Percentiles rank a stretch among this genome's conserved stretches.
Conservation (phyloP, 2,888 invertebrate species). For the Xylota segnis region DNA sequence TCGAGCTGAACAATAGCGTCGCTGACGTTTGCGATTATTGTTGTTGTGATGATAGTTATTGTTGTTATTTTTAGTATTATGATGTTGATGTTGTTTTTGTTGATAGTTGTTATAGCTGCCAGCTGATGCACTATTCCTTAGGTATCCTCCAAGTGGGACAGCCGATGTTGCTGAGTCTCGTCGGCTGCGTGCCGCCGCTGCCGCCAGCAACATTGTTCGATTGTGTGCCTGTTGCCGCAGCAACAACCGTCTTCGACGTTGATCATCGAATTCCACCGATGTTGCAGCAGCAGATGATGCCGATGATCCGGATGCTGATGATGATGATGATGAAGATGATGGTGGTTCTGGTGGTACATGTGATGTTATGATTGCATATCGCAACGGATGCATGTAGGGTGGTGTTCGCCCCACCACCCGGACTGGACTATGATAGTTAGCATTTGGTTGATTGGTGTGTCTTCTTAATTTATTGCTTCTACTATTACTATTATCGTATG, state of each 20-base stretch:
- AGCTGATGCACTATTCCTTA: constrained; percentile 52
- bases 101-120: constrained; percentile 78
- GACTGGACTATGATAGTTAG: constrained; percentile 78
- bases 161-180: constrained; percentile 79
- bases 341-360: constrained; percentile 73
- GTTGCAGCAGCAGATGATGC: too few relatives aligned
- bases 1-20: constrained; percentile 86
- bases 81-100: constrained; percentile 62
- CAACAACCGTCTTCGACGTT: constrained; percentile 40
- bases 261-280: constrained; percentile 40
- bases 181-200: constrained; percentile 81
- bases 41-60: constrained; percentile 59
- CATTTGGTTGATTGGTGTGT: constrained; percentile 77
- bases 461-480: constrained; percentile 81
- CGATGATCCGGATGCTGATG: constrained; percentile 56
- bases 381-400: constrained; percentile 66
- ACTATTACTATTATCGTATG: constrained; percentile 77
- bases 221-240: constrained; percentile 66
- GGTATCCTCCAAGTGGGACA: constrained; percentile 53
- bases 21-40: constrained; percentile 78
- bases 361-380: constrained; percentile 73
- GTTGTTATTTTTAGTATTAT: constrained; percentile 52
- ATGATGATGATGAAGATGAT: constrained; percentile 30
- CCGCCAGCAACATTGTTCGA: constrained; percentile 61
- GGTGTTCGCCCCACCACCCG: constrained; percentile 64